Percentiles rank a stretch among this genome's conserved stretches.
Evolutionary conservation across 2,888 invertebrate genomes (phyloP).

Genomic region (Hydraecia micacea): DNA sequence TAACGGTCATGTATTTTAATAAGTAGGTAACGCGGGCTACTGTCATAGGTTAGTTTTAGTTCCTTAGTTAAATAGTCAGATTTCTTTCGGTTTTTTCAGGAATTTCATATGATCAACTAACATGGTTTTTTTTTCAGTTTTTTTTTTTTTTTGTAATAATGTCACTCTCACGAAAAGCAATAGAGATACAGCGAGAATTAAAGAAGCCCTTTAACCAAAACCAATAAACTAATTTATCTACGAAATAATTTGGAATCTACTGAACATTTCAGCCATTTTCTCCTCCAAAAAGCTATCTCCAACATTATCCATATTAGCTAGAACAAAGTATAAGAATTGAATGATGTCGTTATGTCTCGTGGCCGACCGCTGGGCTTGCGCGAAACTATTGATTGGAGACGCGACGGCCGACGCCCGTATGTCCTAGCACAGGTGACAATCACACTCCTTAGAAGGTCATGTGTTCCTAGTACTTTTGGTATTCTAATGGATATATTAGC

Average conservation of each 20-base stretch:
- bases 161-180: neutral
- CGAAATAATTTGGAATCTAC: neutral
- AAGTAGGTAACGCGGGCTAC: constrained; percentile 28
- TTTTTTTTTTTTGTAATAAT: too few species aligned
- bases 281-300: constrained; percentile 4
- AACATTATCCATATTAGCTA: constrained; percentile 17
- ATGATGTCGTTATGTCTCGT: constrained; percentile 69
- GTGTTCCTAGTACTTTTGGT: neutral
- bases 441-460: constrained; percentile 55
- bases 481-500: neutral
- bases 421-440: constrained; percentile 77
- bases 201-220: neutral
- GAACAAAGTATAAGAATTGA: constrained; percentile 59
- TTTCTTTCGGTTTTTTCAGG: neutral
- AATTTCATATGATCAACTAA: too few species aligned
- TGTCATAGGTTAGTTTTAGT: constrained; percentile 12
- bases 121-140: too few species aligned
- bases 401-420: constrained; percentile 76
- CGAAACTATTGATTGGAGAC: constrained; percentile 84
- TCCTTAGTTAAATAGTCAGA: neutral
- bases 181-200: neutral
- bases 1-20: constrained; percentile 47
- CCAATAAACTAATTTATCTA: neutral
- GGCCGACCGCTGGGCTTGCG: constrained; percentile 77
- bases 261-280: neutral